Percentiles rank a stretch among this genome's conserved stretches.
Evolutionary conservation across 1,140 invertebrate species (phyloP).

Genomic region (Lepidurus couesii): DNA sequence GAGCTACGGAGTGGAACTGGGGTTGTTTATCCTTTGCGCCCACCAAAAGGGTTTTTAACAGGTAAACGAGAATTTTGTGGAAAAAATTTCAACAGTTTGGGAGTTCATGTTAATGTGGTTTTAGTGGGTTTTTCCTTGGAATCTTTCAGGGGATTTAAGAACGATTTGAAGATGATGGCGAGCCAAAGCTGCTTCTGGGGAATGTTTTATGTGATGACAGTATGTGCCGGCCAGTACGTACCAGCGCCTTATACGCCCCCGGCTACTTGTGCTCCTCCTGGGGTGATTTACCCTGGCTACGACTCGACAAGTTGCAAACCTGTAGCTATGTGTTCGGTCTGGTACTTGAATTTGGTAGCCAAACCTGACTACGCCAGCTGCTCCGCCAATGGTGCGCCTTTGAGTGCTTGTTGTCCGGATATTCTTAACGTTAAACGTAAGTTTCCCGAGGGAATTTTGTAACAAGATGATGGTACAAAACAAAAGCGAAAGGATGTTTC

Average conservation of each 20-base stretch:
- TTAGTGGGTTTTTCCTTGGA: too few relatives aligned
- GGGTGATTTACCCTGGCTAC: not conserved
- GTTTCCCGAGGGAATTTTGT: not conserved
- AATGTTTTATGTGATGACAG: too few relatives aligned
- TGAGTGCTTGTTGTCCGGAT: not conserved
- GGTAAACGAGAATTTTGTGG: not conserved
- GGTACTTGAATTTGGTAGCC: not conserved
- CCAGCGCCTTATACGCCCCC: not conserved
- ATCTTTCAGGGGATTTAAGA: too few relatives aligned
- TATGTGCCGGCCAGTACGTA: not conserved
- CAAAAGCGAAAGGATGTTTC: too few relatives aligned
- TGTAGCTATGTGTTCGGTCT: not conserved
- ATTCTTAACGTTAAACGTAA: not conserved
- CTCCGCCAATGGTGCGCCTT: not conserved
- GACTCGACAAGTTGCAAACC: not conserved
- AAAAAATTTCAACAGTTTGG: not conserved
- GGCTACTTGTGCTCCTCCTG: not conserved
- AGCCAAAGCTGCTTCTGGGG: too few relatives aligned
- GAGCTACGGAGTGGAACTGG: not conserved
- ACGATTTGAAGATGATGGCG: too few relatives aligned
- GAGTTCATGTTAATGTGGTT: too few relatives aligned
- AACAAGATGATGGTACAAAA: too few relatives aligned
- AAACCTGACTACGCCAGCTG: conserved; percentile 1
- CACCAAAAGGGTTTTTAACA: not conserved
- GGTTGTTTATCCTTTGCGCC: not conserved